Conservation (phyloP, 2,113 vertebrate genomes). For the Rostratula benghalensis region DNA sequence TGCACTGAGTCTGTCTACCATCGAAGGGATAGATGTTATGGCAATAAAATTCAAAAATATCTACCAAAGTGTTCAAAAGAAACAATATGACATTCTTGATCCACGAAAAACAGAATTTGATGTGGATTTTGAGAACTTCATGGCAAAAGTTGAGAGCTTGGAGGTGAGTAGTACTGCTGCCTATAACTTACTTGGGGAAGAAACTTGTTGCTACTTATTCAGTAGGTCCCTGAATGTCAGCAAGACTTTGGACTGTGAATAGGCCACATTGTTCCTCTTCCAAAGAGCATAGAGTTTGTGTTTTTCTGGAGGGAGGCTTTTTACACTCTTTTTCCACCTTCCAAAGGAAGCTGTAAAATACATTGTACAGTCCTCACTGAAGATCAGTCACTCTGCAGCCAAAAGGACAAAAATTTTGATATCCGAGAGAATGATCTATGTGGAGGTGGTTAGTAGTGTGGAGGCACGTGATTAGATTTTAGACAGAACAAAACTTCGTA, state of each 20-base stretch:
- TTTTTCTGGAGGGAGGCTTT: background rate
- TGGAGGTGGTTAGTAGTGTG: background rate
- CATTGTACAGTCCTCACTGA: background rate
- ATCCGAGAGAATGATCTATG: background rate
- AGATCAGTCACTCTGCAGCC: background rate
- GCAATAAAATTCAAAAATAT: conserved; percentile 81
- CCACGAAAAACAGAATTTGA: conserved; percentile 81
- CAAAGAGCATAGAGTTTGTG: background rate
- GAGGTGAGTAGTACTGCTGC: conserved; percentile 71
- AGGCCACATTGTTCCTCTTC: background rate
- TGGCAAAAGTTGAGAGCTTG: conserved; percentile 74
- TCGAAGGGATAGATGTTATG: conserved; percentile 82
- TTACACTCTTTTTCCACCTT: background rate
- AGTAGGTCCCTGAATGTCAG: background rate
- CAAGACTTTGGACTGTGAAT: background rate
- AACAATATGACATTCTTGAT: conserved; percentile 80
- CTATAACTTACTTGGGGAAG: background rate
- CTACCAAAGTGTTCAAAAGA: conserved; percentile 79
- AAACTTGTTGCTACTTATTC: background rate
- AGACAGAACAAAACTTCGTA: background rate
- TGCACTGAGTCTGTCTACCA: conserved; percentile 75
- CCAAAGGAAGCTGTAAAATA: background rate
- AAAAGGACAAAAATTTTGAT: background rate
- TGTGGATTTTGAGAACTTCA: conserved; percentile 79
- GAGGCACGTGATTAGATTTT: background rate